Base-by-base conservation (phyloP, 2,888 invertebrate genomes). In the Odontocerum albicorne region DNA sequence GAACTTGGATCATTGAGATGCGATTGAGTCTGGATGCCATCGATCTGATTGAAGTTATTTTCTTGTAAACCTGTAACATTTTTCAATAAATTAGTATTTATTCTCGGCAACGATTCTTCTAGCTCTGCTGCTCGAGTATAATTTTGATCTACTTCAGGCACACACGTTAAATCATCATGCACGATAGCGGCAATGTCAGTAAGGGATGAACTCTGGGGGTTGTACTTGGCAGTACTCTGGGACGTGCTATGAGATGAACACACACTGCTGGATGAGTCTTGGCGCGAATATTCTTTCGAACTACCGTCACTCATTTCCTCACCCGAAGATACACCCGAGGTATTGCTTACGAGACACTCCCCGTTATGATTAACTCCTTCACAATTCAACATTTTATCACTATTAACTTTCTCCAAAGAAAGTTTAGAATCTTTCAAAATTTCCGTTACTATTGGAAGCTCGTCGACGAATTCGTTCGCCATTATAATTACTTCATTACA, bases 221-320 rank as follows among this genome's bases (percentile, higher is more conserved):
- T 83, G 66, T 85, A 86, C 67, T 84, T 85, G 57, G 85, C 85
- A 21, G 88, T 88, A 68, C 85, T 86, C 64, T 85, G 70, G 33
- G 80, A 80, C 19, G 81, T 79, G 44, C 77, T 71, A 56, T 74
- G 81, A 56, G 86, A 86, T 52, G 86, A 86, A 67, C 81, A 79
- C 63, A 81, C 76, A 65, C 83, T 83, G 65, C 82, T 81, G 47
- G 79, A 75, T 38, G 83, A 84, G 67, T 83, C 81, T 69, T 81
- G 82, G 47, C 83, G 80, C 40, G 69, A 66, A 59, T 50, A 56
- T 7, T 60, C 60, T 54, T 53, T 54, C n/a, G 46, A 27, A 31
- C 49, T 49, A 4, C 32, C 31, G 15, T 59, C 52, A 42, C 49
- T 49, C 33, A 33, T 49, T 36, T 60, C 57, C 38, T 52, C 55